Evolutionary conservation across 2,888 invertebrate genomes (phyloP).

Genomic region (Carabus problematicus): DNA sequence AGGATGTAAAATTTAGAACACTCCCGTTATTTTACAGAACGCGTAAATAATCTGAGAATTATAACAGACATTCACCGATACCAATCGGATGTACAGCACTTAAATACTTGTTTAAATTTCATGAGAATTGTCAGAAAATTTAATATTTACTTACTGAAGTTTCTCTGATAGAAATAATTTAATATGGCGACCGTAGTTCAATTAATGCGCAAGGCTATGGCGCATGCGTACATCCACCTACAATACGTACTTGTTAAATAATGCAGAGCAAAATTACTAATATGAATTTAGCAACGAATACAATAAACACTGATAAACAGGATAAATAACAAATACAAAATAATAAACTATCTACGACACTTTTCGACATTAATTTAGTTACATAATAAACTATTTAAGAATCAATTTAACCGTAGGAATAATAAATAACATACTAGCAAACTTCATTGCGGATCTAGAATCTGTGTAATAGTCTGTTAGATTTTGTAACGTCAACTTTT

Average conservation of each 20-base stretch:
- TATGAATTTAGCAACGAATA: conserved; percentile 16
- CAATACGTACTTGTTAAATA: conserved; percentile 23
- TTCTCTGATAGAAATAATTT: conserved; percentile 60
- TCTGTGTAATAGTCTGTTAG: not conserved
- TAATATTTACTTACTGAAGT: conserved; percentile 57
- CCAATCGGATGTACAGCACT: conserved; percentile 9
- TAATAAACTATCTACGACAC: not conserved
- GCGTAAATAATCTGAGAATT: not conserved
- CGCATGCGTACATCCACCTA: conserved; percentile 51
- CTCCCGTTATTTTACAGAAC: conserved; percentile 12
- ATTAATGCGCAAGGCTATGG: conserved; percentile 44
- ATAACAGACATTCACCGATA: too few species aligned
- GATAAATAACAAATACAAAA: not conserved
- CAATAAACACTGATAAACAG: not conserved
- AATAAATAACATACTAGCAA: not conserved
- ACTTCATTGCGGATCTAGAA: not conserved
- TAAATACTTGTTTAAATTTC: conserved; percentile 11
- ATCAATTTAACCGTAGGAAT: not conserved
- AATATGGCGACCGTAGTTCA: conserved; percentile 59
- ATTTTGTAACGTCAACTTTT: conserved; percentile 38
- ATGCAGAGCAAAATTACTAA: not conserved
- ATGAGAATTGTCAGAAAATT: conserved; percentile 30
- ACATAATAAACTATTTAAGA: not conserved
- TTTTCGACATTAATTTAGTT: too few species aligned
- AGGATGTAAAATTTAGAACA: conserved; percentile 42